Percentiles rank a stretch among this genome's conserved stretches.
phyloP scores from a whole-genome alignment of 2,797 vertebrate genomes.

The Steatocranus sp. region DNA sequence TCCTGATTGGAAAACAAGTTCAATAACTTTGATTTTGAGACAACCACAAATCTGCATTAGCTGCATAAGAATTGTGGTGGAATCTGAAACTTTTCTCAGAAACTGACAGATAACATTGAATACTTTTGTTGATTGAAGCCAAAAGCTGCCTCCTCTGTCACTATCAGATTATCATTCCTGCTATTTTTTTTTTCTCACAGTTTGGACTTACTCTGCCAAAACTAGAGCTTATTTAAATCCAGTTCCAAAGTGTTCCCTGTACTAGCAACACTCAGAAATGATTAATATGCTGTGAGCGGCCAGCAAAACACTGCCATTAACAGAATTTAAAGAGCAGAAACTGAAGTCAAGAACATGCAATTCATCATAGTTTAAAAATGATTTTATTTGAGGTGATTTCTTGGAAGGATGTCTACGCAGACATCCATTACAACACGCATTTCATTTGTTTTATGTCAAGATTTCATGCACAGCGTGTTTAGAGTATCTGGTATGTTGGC shows the following conservation, averaged over 20 bases:
- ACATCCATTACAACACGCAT: slow-evolving; percentile 19
- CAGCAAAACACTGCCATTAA: slow-evolving; percentile 37
- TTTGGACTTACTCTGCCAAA: slow-evolving; percentile 54
- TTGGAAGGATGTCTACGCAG: neutral
- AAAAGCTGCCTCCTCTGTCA: slow-evolving; percentile 26
- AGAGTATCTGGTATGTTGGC: slow-evolving; percentile 9
- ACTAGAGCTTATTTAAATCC: slow-evolving; percentile 43
- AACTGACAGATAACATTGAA: slow-evolving; percentile 19
- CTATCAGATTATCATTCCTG: slow-evolving; percentile 51
- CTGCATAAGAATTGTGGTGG: neutral
- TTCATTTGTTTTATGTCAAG: slow-evolving; percentile 20
- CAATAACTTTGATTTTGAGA: neutral
- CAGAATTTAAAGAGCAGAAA: slow-evolving; percentile 45
- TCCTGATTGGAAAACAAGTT: neutral
- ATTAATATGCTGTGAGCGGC: slow-evolving; percentile 45
- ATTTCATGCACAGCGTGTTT: slow-evolving; percentile 19
- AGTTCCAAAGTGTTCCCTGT: slow-evolving; percentile 38
- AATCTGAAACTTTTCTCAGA: neutral
- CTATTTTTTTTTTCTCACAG: slow-evolving; percentile 53
- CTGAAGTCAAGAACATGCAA: slow-evolving; percentile 47
- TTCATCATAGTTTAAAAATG: slow-evolving; percentile 57
- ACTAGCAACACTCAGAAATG: slow-evolving; percentile 56
- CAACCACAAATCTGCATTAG: neutral
- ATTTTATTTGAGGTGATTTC: slow-evolving; percentile 41
- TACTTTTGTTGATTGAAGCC: slow-evolving; percentile 36